Evolutionary conservation across 2,113 vertebrate genomes (phyloP).

Genomic region (Ciconia maguari): DNA sequence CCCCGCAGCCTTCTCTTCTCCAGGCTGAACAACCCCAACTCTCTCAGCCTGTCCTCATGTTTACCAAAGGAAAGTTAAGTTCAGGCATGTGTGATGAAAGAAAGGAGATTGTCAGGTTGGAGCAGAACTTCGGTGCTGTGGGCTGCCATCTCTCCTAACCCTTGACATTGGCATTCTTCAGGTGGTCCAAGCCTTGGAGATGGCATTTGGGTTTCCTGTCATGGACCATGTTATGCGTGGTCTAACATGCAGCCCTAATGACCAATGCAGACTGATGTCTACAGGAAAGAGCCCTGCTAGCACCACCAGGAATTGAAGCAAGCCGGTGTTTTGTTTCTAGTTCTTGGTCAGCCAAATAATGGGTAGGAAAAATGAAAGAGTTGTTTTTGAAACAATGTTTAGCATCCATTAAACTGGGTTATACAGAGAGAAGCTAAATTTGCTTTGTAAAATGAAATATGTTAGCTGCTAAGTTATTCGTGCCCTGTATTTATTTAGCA

Average conservation of each 20-base stretch:
- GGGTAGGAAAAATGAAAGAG: background rate
- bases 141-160: background rate
- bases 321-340: background rate
- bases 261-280: background rate
- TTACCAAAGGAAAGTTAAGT: background rate
- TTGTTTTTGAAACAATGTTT: background rate
- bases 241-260: background rate
- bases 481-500: conserved; percentile 49
- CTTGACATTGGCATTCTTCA: background rate
- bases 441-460: conserved; percentile 13
- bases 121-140: background rate
- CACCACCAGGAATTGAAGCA: background rate
- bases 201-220: background rate
- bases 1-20: too few species aligned
- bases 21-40: too few species aligned
- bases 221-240: background rate
- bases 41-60: background rate
- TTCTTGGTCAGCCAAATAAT: background rate
- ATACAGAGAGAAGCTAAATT: background rate
- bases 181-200: background rate
- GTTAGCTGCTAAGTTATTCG: background rate
- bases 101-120: background rate
- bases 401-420: background rate
- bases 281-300: background rate
- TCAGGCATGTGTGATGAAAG: background rate